phyloP scores from a whole-genome alignment of 2,113 vertebrate genomes.

The Dendrocopos noguchii region DNA sequence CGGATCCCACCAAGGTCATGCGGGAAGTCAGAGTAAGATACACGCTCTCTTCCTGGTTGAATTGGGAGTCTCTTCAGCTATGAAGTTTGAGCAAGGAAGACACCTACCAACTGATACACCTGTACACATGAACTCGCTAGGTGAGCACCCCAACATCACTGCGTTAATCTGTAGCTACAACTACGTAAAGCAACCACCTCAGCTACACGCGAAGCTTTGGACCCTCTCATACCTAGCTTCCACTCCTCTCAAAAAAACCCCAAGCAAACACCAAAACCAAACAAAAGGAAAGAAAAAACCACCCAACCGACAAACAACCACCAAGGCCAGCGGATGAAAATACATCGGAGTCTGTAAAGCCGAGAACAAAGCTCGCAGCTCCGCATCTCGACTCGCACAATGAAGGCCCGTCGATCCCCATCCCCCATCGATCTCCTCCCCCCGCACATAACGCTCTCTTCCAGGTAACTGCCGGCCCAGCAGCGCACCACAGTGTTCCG shows the following conservation, averaged over 20 bases:
- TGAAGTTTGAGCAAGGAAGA: not conserved
- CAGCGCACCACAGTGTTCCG: not conserved
- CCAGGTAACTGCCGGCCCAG: no score
- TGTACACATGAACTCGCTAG: accelerated
- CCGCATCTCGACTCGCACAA: not conserved
- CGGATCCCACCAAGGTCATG: conserved; percentile 13
- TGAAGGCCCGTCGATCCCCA: not conserved
- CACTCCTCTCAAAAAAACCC: not conserved
- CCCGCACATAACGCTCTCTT: not conserved
- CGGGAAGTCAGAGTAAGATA: not conserved
- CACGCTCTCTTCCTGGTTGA: not conserved
- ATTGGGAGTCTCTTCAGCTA: not conserved
- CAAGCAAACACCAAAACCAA: not conserved
- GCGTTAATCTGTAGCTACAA: not conserved
- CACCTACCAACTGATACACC: not conserved
- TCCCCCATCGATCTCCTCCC: no score
- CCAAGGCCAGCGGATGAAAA: not conserved
- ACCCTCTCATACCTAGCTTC: not conserved
- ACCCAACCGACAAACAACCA: no score
- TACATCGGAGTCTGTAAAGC: accelerated
- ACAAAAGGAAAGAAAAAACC: no score
- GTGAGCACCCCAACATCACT: not conserved
- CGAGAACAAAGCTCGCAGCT: conserved; percentile 55
- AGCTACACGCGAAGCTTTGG: accelerated
- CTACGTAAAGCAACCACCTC: accelerated